These are phyloP conservation scores for Orchesellides sinensis DNA, from an alignment of 2,888 invertebrate species.

Conservation along the genomic window DNA sequence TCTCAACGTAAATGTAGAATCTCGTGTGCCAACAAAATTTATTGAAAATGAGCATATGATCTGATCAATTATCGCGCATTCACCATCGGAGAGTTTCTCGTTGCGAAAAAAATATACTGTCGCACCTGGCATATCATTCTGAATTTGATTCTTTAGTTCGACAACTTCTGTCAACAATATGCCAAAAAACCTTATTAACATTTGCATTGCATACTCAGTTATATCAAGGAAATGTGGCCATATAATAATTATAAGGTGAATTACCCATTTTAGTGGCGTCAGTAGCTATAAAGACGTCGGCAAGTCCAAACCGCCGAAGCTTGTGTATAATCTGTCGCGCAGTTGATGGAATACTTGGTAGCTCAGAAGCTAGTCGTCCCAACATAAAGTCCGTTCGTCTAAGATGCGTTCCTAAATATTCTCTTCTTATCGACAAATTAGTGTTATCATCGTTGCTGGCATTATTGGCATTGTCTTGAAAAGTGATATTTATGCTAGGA, in stretches of 20 bases:
- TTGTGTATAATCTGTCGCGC: conserved; percentile 85
- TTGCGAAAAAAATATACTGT: conserved; percentile 49
- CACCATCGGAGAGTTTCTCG: conserved; percentile 78
- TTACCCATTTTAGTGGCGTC: conserved; percentile 82
- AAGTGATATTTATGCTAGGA: conserved; percentile 38
- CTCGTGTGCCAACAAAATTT: conserved; percentile 93
- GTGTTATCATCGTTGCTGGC: background rate
- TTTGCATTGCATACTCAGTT: background rate
- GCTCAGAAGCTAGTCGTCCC: conserved; percentile 82
- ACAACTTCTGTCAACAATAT: conserved; percentile 27
- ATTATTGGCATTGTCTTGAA: background rate
- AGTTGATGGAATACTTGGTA: conserved; percentile 88
- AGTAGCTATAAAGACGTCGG: conserved; percentile 88
- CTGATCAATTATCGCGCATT: conserved; percentile 95
- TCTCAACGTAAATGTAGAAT: conserved; percentile 96
- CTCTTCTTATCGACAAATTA: conserved; percentile 29
- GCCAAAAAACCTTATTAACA: background rate
- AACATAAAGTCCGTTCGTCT: conserved; percentile 91
- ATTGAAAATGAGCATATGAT: conserved; percentile 93
- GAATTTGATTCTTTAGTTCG: conserved; percentile 53
- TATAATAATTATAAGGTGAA: background rate
- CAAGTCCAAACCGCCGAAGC: conserved; percentile 80
- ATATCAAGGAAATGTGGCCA: background rate
- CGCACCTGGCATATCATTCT: conserved; percentile 51
- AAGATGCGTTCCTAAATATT: conserved; percentile 88